Conservation (phyloP, 2,888 invertebrate genomes). For the Athalia cordata region DNA sequence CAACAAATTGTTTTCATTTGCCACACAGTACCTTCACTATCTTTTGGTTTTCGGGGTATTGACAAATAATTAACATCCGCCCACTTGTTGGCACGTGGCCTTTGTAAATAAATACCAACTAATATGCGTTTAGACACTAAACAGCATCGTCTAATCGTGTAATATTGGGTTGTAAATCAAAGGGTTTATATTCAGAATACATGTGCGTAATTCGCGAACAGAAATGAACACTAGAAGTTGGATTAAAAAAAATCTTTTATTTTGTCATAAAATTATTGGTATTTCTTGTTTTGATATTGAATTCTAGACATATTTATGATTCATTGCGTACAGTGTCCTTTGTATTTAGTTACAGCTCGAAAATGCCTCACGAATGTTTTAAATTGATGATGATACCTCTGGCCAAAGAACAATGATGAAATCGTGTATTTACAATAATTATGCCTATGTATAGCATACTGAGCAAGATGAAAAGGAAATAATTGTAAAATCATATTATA, state of each 20-base stretch:
- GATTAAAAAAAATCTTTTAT: slow-evolving; percentile 2
- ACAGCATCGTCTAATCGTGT: no score
- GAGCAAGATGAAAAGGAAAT: background rate
- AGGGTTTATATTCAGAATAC: no score
- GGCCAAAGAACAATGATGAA: background rate
- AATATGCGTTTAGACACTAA: no score
- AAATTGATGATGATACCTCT: background rate
- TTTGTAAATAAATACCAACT: no score
- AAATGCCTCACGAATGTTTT: background rate
- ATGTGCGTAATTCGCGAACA: no score
- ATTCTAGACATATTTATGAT: slow-evolving; percentile 1
- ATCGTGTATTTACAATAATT: slow-evolving; percentile 21
- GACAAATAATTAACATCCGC: slow-evolving; percentile 30
- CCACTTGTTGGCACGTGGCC: background rate
- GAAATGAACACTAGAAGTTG: no score
- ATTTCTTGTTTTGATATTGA: background rate
- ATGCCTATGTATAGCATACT: background rate
- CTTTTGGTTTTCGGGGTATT: background rate
- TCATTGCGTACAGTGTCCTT: slow-evolving; percentile 3
- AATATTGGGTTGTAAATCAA: no score
- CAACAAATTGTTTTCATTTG: background rate
- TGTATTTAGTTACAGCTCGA: background rate
- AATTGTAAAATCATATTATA: slow-evolving; percentile 32
- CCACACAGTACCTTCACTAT: background rate
- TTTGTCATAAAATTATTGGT: background rate